phyloP scores from a whole-genome alignment of 2,113 vertebrate species.

The Cygnus buccinator region DNA sequence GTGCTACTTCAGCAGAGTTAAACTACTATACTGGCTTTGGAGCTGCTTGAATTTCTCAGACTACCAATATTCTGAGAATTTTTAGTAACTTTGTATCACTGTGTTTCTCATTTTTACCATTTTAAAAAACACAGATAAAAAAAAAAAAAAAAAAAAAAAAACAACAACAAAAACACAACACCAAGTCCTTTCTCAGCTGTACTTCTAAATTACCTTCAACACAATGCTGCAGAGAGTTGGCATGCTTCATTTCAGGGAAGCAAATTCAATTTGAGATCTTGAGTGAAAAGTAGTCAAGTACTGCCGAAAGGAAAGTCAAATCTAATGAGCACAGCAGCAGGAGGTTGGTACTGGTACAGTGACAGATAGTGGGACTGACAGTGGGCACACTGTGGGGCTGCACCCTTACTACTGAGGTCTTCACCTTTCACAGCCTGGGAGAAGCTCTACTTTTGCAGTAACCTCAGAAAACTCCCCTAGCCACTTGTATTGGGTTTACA shows the following conservation, averaged over 20 bases:
- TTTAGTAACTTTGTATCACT: not conserved
- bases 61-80: not conserved
- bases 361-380: not conserved
- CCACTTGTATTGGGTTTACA: no score
- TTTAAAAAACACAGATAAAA: not conserved
- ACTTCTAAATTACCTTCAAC: not conserved
- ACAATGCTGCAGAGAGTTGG: not conserved
- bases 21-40: not conserved
- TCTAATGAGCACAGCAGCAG: not conserved
- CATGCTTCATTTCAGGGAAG: not conserved
- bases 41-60: not conserved
- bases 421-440: not conserved
- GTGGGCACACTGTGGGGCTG: not conserved
- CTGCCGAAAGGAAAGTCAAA: not conserved
- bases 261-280: not conserved
- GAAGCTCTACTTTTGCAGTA: not conserved
- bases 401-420: rapidly evolving
- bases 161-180: not conserved
- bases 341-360: not conserved
- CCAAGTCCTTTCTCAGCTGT: not conserved
- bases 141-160: not conserved
- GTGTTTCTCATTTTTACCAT: not conserved
- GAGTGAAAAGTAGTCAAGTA: not conserved
- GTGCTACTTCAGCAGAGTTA: not conserved
- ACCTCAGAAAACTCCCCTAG: not conserved